Percentiles rank a stretch among this genome's conserved stretches.
Evolutionary conservation across 2,113 vertebrate genomes (phyloP).

Genomic region (Protobothrops flavoviridis): DNA sequence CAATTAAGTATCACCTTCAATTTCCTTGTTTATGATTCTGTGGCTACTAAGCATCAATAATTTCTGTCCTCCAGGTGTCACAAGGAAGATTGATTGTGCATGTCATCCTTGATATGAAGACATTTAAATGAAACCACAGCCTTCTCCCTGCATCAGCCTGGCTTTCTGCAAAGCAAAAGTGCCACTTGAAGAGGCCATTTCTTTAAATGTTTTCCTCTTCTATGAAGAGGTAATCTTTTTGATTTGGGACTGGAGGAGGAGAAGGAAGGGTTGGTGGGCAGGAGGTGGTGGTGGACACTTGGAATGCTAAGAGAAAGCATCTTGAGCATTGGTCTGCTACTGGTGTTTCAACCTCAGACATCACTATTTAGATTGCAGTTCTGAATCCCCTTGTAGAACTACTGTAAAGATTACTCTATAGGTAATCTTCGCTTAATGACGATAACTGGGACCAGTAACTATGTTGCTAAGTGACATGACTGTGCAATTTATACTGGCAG

Average conservation of each 20-base stretch:
- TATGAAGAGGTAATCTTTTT: neutral
- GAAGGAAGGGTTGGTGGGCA: neutral
- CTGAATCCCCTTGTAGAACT: neutral
- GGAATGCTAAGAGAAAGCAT: neutral
- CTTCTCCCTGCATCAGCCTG: slow-evolving; percentile 76
- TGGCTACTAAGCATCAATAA: slow-evolving; percentile 85
- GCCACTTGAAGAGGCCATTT: slow-evolving; percentile 32
- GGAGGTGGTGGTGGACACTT: neutral
- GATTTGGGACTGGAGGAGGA: neutral
- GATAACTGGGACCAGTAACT: neutral
- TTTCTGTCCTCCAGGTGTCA: slow-evolving; percentile 82
- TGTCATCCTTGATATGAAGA: slow-evolving; percentile 79
- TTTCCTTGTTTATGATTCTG: slow-evolving; percentile 86
- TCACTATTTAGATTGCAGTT: neutral
- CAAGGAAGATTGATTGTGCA: slow-evolving; percentile 84
- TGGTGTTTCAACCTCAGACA: neutral
- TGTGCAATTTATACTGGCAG: neutral
- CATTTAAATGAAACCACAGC: slow-evolving; percentile 85
- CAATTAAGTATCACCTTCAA: slow-evolving; percentile 88
- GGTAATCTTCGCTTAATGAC: neutral
- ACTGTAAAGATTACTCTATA: neutral
- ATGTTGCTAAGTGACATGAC: neutral
- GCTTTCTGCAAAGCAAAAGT: slow-evolving; percentile 66
- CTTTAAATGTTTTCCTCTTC: slow-evolving; percentile 13
- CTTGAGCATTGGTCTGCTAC: neutral